These are phyloP conservation scores for Pangasianodon gigas DNA, from an alignment of 2,113 vertebrate genomes.

Conservation along the genomic window DNA sequence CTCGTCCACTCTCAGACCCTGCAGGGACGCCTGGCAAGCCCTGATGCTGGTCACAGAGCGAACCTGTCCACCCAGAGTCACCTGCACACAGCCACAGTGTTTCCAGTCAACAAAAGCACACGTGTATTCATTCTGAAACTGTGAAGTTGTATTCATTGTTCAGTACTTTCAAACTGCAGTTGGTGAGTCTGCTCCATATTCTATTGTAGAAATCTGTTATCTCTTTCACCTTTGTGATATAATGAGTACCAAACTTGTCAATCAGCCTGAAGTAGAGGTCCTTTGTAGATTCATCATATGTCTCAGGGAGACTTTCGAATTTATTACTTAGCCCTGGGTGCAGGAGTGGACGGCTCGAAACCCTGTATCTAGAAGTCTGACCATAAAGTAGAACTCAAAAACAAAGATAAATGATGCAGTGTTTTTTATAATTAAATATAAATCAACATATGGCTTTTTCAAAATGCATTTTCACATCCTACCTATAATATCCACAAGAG, in stretches of 20 bases:
- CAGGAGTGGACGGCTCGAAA: conserved; percentile 60
- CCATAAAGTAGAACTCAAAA: not conserved
- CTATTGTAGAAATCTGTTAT: not conserved
- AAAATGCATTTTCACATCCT: conserved; percentile 23
- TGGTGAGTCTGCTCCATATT: not conserved
- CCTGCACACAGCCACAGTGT: conserved; percentile 42
- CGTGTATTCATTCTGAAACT: not conserved
- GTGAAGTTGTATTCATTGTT: not conserved
- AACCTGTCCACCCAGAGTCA: conserved; percentile 76
- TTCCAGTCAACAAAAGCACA: not conserved
- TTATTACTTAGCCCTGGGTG: conserved; percentile 67
- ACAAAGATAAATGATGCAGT: not conserved
- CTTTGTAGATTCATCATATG: not conserved
- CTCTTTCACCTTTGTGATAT: conserved; percentile 69
- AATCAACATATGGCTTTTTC: no score
- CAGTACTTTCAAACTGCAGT: not conserved
- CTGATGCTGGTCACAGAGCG: conserved; percentile 77
- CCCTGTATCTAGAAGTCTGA: conserved; percentile 64
- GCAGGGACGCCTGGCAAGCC: conserved; percentile 74
- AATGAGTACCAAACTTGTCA: conserved; percentile 75
- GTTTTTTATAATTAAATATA: not conserved
- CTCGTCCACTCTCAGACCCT: conserved; percentile 69
- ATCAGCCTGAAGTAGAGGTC: conserved; percentile 74
- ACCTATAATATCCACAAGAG: conserved; percentile 80
- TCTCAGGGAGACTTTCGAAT: no score